A percentile compares a stretch with the other conserved stretches of the same genome.
Evolutionary conservation across 1,140 invertebrate species (phyloP).

Genomic region (Spodoptera litura): DNA sequence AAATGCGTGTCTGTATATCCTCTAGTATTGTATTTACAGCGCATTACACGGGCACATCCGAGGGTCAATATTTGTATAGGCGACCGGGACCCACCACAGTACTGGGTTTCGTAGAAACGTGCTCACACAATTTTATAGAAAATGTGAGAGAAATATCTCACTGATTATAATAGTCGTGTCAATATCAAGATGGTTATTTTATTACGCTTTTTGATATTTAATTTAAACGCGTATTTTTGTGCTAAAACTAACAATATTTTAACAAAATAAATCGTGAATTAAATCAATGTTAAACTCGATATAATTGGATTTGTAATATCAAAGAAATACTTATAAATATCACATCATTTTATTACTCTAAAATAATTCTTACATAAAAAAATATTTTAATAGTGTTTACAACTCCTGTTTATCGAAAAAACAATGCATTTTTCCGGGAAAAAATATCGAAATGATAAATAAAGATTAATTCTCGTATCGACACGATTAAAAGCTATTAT

Average conservation of each 20-base stretch:
- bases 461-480: not conserved
- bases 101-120: constrained; percentile 59
- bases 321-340: no score
- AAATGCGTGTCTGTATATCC: constrained; percentile 4
- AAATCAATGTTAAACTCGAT: no score
- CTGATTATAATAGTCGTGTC: not conserved
- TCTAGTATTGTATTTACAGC: constrained; percentile 62
- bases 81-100: constrained; percentile 67
- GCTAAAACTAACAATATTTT: no score
- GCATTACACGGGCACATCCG: constrained; percentile 58
- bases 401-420: no score
- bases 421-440: no score
- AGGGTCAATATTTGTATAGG: constrained; percentile 74
- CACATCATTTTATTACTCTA: not conserved
- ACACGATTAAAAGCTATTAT: constrained; percentile 8
- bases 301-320: no score
- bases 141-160: constrained; percentile 38
- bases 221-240: not conserved
- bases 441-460: no score
- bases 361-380: not conserved
- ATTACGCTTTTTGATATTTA: not conserved
- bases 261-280: no score
- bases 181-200: no score
- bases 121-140: constrained; percentile 58
- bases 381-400: no score